A percentile compares a stretch with the other conserved stretches of the same genome.
These are phyloP conservation scores for Alsophila aescularia DNA, from an alignment of 2,888 invertebrate species.

Conservation along the genomic window DNA sequence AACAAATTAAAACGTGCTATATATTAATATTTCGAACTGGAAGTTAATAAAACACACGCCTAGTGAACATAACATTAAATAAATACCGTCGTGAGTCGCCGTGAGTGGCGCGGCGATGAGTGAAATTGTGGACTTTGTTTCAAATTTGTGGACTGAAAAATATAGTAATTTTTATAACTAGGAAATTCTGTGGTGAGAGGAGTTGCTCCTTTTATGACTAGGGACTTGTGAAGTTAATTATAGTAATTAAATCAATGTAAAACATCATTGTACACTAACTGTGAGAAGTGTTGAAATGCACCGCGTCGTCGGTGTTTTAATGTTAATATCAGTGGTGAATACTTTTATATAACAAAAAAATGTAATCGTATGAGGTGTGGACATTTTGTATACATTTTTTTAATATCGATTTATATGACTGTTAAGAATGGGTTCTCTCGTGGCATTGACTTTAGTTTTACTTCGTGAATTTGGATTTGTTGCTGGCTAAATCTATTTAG, in stretches of 20 bases:
- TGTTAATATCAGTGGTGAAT: constrained; percentile 67
- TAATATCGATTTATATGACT: constrained; percentile 68
- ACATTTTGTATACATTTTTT: constrained; percentile 82
- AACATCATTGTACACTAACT: constrained; percentile 61
- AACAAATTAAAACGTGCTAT: constrained; percentile 83
- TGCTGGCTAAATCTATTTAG: neutral
- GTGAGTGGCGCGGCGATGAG: constrained; percentile 61
- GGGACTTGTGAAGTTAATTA: constrained; percentile 69
- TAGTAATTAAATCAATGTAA: constrained; percentile 58
- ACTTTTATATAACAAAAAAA: constrained; percentile 77
- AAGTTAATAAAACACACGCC: constrained; percentile 77
- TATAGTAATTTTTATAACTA: constrained; percentile 82
- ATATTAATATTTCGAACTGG: constrained; percentile 74
- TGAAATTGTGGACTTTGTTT: constrained; percentile 82
- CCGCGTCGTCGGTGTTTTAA: constrained; percentile 63
- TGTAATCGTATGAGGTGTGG: constrained; percentile 78
- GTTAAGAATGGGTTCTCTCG: constrained; percentile 76
- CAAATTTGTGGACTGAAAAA: constrained; percentile 82
- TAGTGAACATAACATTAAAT: constrained; percentile 81
- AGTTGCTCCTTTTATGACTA: constrained; percentile 74
- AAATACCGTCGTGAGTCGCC: constrained; percentile 62
- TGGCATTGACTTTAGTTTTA: constrained; percentile 70
- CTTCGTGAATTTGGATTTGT: constrained; percentile 30
- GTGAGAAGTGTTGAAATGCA: constrained; percentile 65
- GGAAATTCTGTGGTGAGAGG: constrained; percentile 83